These are phyloP conservation scores for Tipula confusa DNA, from an alignment of 2,888 invertebrate genomes.

Conservation along the genomic window DNA sequence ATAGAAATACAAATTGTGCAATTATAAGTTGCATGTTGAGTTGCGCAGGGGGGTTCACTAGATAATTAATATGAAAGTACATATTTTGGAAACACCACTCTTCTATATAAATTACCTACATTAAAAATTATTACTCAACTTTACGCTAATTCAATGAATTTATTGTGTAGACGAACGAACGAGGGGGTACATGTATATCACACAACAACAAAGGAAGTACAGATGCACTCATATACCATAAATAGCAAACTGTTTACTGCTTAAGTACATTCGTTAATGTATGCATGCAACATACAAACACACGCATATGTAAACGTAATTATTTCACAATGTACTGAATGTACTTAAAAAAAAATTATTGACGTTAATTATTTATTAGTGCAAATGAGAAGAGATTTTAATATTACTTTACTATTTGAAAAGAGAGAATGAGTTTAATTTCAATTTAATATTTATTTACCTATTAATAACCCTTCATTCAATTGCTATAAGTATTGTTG, in stretches of 20 bases:
- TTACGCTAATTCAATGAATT: neutral
- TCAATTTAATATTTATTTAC: neutral
- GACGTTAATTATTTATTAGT: neutral
- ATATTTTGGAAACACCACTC: neutral
- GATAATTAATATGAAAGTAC: no score
- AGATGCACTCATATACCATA: neutral
- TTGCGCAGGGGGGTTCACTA: no score
- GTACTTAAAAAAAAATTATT: neutral
- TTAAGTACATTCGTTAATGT: neutral
- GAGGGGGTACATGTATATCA: neutral
- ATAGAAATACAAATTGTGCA: no score
- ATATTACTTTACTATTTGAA: neutral
- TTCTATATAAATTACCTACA: neutral
- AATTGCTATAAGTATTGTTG: neutral
- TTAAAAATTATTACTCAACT: neutral
- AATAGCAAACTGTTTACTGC: neutral
- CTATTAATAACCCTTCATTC: slow-evolving; percentile 3
- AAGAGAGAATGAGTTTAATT: neutral
- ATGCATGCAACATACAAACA: neutral
- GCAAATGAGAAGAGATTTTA: neutral
- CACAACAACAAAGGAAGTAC: neutral
- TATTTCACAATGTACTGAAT: neutral
- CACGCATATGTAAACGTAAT: neutral
- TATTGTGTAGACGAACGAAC: neutral
- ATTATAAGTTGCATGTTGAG: no score